These are phyloP conservation scores for Drosophila rellima DNA, from an alignment of 2,888 invertebrate genomes.

Conservation along the genomic window DNA sequence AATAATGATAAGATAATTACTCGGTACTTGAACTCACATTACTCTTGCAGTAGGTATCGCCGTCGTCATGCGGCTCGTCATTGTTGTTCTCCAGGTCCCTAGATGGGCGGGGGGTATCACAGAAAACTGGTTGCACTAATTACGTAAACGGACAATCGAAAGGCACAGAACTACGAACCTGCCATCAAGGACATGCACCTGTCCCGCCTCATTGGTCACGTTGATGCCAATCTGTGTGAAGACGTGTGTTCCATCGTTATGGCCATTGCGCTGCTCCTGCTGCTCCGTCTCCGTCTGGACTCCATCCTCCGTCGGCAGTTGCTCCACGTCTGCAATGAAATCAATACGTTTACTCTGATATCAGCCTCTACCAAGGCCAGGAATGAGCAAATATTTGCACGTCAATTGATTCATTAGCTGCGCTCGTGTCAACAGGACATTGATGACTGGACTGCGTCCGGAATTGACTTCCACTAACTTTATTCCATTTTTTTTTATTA, in stretches of 20 bases:
- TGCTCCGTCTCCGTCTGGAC: slow-evolving; percentile 44
- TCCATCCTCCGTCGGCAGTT: slow-evolving; percentile 70
- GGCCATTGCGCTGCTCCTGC: slow-evolving; percentile 67
- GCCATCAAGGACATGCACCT: slow-evolving; percentile 82
- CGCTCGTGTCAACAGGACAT: slow-evolving; percentile 28
- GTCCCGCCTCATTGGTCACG: slow-evolving; percentile 85
- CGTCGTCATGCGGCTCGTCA: slow-evolving; percentile 83
- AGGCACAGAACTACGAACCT: slow-evolving; percentile 80
- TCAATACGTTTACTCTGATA: neutral
- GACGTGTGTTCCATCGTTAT: slow-evolving; percentile 50
- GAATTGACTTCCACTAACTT: slow-evolving; percentile 20
- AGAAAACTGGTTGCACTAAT: slow-evolving; percentile 82
- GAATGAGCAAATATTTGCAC: slow-evolving; percentile 59
- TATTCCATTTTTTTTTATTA: slow-evolving; percentile 50
- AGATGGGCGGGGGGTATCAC: slow-evolving; percentile 65
- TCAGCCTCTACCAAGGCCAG: slow-evolving; percentile 24
- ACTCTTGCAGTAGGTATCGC: slow-evolving; percentile 70
- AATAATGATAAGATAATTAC: neutral
- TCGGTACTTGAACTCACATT: slow-evolving; percentile 49
- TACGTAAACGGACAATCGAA: slow-evolving; percentile 75
- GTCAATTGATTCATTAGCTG: slow-evolving; percentile 52
- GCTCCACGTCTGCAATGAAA: slow-evolving; percentile 77
- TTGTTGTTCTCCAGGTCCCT: slow-evolving; percentile 84
- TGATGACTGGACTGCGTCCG: slow-evolving; percentile 60
- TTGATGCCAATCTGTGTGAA: slow-evolving; percentile 84